Base-by-base conservation (phyloP, 1,140 invertebrate species). In the Ylistrum balloti region DNA sequence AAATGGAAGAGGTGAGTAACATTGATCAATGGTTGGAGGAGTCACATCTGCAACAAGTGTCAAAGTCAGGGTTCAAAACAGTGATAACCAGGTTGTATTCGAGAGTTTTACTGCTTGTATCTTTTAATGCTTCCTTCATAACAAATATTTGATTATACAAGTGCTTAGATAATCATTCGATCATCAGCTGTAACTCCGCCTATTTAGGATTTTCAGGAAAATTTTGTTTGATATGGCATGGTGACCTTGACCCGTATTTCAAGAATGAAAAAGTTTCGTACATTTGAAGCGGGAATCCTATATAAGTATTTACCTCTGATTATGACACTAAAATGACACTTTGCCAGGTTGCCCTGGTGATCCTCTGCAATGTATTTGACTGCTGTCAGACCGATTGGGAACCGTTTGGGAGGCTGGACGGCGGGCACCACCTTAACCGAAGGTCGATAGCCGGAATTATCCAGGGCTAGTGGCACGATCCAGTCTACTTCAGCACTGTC, bases 11-110 rank as follows among this genome's bases (percentile, higher is more conserved):
- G 97, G 97, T 91, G 97, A 97, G 11, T 97, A 94, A 94, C 97
- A 98, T 88, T 97, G 96, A 93, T 98, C 97, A 2, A 97, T 95
- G 22, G 95, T 96, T 15, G 97, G 97, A 33, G 97, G 96, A 15
- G 91, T 91, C 5, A 89, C 33, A 86, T 92, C 90, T 91, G 34
- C 32, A 87, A 87, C 22, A 33, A 88, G 32, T 28, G 33, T 74
- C 41, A 45, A 45, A n/a, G n/a, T n/a, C n/a, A n/a, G n/a, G n/a
- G n/a, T n/a, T n/a, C n/a, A n/a, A n/a, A n/a, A n/a, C n/a, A n/a
- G n/a, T n/a, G n/a, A n/a, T n/a, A n/a, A n/a, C n/a, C n/a, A n/a
- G n/a, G n/a, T n/a, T n/a, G n/a, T n/a, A n/a, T n/a, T n/a, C n/a
- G n/a, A n/a, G n/a, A n/a, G n/a, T n/a, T n/a, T n/a, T n/a, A n/a